These are phyloP conservation scores for Cavia aperea DNA, from an alignment of 2,113 vertebrate species.

Conservation along the genomic window DNA sequence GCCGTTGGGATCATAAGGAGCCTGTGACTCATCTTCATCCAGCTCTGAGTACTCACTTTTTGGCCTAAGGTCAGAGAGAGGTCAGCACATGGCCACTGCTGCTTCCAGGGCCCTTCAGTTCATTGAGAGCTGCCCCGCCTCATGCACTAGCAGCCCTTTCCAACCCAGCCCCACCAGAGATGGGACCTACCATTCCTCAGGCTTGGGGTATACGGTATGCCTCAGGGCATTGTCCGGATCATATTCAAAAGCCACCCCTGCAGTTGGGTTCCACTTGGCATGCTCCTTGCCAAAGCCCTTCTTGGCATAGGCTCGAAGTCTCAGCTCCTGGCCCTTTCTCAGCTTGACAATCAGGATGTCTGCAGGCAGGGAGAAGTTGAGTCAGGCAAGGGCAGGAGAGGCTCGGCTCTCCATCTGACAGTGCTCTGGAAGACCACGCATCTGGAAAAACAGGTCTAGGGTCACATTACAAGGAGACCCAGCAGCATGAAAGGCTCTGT, in stretches of 20 bases:
- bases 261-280: constrained; percentile 98
- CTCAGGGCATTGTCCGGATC: constrained; percentile 95
- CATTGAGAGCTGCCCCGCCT: not conserved
- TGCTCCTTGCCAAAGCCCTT: constrained; percentile 99
- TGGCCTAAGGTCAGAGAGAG: constrained; percentile 80
- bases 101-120: not conserved
- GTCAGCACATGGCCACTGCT: not conserved
- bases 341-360: constrained; percentile 97
- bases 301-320: constrained; percentile 93
- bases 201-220: constrained; percentile 95
- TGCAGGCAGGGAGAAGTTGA: constrained; percentile 41
- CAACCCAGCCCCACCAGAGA: not conserved
- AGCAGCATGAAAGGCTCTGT: not conserved
- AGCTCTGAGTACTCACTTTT: constrained; percentile 99
- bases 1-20: constrained; percentile 93
- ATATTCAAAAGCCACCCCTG: constrained; percentile 95
- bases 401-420: not conserved
- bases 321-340: constrained; percentile 94
- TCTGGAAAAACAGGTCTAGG: not conserved
- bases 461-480: not conserved
- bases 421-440: not conserved
- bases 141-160: not conserved
- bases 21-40: constrained; percentile 94
- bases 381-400: fast-evolving
- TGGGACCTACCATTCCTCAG: constrained; percentile 89